Evolutionary conservation across 2,797 vertebrate species (phyloP).

Genomic region (Phalanger gymnotis): DNA sequence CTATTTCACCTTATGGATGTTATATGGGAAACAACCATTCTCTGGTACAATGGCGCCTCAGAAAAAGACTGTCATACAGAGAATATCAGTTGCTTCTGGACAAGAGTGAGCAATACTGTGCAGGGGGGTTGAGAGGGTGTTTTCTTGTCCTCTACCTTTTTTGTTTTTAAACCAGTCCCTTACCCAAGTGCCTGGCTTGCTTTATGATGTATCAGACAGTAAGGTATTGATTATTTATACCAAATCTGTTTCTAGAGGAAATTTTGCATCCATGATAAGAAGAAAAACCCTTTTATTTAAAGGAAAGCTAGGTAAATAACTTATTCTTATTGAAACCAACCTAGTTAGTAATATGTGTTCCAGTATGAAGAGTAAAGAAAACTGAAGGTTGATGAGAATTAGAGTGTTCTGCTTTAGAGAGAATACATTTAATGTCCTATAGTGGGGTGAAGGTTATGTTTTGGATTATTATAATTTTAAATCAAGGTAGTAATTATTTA

Average conservation of each 20-base stretch:
- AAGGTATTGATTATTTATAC: neutral
- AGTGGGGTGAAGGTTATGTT: neutral
- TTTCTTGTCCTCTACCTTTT: neutral
- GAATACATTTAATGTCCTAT: neutral
- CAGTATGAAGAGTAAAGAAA: neutral
- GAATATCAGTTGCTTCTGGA: constrained; percentile 89
- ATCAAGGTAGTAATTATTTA: neutral
- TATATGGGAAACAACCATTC: constrained; percentile 89
- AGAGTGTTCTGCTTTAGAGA: neutral
- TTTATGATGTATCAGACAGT: neutral
- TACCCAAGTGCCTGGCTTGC: constrained; percentile 6
- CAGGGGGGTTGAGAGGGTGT: neutral
- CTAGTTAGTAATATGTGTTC: neutral
- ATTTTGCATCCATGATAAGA: neutral
- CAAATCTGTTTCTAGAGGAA: neutral
- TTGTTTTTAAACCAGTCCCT: neutral
- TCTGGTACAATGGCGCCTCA: constrained; percentile 83
- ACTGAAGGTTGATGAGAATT: neutral
- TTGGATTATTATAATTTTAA: neutral
- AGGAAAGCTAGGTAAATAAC: neutral
- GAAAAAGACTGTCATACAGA: constrained; percentile 88
- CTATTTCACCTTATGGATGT: constrained; percentile 82
- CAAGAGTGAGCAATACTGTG: constrained; percentile 83
- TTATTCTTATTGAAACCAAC: neutral
- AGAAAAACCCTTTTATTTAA: neutral